Evolutionary conservation across 1,140 invertebrate species (phyloP).

Genomic region (Tetramorium alpestre): DNA sequence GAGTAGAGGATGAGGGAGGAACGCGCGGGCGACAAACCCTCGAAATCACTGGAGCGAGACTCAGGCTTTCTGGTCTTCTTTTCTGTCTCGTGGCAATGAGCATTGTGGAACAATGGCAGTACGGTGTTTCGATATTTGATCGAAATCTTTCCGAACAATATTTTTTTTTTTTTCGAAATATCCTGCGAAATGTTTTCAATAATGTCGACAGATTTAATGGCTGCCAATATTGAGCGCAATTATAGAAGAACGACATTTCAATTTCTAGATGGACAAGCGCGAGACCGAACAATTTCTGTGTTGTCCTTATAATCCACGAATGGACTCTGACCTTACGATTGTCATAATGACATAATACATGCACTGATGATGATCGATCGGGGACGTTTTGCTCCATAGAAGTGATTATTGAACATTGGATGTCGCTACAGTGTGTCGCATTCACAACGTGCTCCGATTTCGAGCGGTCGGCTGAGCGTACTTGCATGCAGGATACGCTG

Average conservation of each 20-base stretch:
- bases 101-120: not conserved
- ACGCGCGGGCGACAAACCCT: constrained; percentile 53
- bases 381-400: constrained; percentile 30
- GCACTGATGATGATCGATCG: constrained; percentile 35
- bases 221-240: too few species aligned
- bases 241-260: not conserved
- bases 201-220: not conserved
- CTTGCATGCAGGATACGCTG: not conserved
- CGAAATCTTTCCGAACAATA: not conserved
- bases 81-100: not conserved
- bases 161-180: not conserved
- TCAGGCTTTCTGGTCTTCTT: not conserved
- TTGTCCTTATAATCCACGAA: not conserved
- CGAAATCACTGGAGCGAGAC: constrained; percentile 57
- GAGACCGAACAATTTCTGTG: not conserved
- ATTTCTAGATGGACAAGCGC: not conserved
- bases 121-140: constrained; percentile 18
- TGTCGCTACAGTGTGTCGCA: constrained; percentile 39
- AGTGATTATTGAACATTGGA: constrained; percentile 53
- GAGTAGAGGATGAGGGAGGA: constrained; percentile 17
- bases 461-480: not conserved
- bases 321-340: not conserved
- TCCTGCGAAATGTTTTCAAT: not conserved
- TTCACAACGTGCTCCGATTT: constrained; percentile 27
- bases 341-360: not conserved